phyloP scores from a whole-genome alignment of 1,140 invertebrate genomes.

The Gryllus bimaculatus region DNA sequence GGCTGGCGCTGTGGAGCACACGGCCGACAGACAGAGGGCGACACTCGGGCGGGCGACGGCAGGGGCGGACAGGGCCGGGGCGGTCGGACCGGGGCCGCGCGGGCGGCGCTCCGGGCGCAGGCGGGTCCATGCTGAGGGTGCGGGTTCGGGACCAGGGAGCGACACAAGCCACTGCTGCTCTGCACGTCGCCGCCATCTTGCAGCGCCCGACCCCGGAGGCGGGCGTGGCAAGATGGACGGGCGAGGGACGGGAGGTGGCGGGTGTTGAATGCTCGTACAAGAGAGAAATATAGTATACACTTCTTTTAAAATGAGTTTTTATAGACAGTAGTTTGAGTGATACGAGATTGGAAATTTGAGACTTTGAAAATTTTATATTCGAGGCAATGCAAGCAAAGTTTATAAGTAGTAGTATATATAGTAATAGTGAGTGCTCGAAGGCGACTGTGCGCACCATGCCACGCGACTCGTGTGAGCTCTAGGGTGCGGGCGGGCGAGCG shows the following conservation, averaged over 20 bases:
- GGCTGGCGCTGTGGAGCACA: neutral
- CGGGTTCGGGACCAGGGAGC: neutral
- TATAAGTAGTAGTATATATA: neutral
- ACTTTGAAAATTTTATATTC: constrained; percentile 6
- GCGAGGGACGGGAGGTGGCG: neutral
- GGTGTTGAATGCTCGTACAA: neutral
- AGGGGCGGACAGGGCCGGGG: too few relatives aligned
- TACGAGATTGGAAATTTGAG: neutral
- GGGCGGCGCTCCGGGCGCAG: neutral
- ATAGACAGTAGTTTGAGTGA: neutral
- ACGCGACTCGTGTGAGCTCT: neutral
- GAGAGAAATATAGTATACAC: neutral
- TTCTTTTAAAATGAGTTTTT: neutral
- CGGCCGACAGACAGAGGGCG: neutral
- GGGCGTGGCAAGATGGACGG: neutral
- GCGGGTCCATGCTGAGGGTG: neutral
- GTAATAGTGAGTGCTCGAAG: neutral
- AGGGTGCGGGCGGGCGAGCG: neutral
- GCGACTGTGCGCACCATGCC: constrained; percentile 1
- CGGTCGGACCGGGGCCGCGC: too few relatives aligned
- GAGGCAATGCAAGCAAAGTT: neutral
- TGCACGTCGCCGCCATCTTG: neutral
- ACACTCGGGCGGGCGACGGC: neutral
- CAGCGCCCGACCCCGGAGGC: too few relatives aligned
- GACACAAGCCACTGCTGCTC: neutral